phyloP scores from a whole-genome alignment of 2,888 invertebrate species.

The Caprella mutica region DNA sequence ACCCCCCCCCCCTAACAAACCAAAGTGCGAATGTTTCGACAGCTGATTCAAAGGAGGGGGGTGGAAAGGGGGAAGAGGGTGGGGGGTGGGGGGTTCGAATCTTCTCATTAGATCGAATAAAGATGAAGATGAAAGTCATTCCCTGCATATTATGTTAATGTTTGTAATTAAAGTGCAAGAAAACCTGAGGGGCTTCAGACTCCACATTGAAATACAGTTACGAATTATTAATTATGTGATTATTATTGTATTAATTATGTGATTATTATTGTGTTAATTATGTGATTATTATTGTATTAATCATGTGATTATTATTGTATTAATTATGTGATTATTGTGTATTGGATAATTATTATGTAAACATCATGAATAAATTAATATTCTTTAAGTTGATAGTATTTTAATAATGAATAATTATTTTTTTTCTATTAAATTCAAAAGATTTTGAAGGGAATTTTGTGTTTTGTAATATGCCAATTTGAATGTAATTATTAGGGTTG shows the following conservation, averaged over 20 bases:
- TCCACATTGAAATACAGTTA: neutral
- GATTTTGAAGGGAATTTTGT: too few species aligned
- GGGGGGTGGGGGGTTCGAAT: too few species aligned
- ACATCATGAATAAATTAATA: neutral
- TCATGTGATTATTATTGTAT: neutral
- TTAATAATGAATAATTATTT: neutral
- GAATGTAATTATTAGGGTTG: too few species aligned
- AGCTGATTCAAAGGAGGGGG: too few species aligned
- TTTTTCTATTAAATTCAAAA: too few species aligned
- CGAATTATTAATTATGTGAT: neutral
- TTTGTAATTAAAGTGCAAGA: neutral
- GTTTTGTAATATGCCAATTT: too few species aligned
- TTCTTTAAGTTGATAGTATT: neutral
- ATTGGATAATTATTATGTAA: neutral
- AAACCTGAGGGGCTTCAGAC: neutral
- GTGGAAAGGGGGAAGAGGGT: too few species aligned
- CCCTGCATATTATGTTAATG: neutral
- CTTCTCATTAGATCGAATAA: neutral
- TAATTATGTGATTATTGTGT: neutral
- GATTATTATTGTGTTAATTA: neutral
- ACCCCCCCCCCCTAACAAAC: too few species aligned
- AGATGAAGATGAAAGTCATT: neutral
- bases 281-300: neutral
- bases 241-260: neutral
- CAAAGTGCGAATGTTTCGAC: too few species aligned